These are phyloP conservation scores for rat (Rattus norvegicus) DNA, from an alignment of 2,113 vertebrate genomes.

Conservation along the genomic window GRCr8 NC_086019.1:195123001-195123500, in stretches of 20 bases:
- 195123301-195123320: background rate
- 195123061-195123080: background rate
- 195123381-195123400: background rate
- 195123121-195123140: background rate
- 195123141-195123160: background rate
- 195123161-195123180: background rate
- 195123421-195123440: background rate
- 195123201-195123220: background rate
- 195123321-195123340: background rate
- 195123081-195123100: background rate
- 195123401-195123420: background rate
- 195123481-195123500: background rate
- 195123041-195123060: background rate
- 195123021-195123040: background rate
- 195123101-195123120: background rate
- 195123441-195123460: background rate
- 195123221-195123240: background rate
- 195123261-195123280: background rate
- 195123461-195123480: background rate
- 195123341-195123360: background rate
- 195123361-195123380: background rate
- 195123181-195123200: background rate
- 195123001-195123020: background rate
- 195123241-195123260: background rate
- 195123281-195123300: background rate